Evolutionary conservation across 1,140 invertebrate genomes (phyloP).

Genomic region (Anadara kagoshimensis): DNA sequence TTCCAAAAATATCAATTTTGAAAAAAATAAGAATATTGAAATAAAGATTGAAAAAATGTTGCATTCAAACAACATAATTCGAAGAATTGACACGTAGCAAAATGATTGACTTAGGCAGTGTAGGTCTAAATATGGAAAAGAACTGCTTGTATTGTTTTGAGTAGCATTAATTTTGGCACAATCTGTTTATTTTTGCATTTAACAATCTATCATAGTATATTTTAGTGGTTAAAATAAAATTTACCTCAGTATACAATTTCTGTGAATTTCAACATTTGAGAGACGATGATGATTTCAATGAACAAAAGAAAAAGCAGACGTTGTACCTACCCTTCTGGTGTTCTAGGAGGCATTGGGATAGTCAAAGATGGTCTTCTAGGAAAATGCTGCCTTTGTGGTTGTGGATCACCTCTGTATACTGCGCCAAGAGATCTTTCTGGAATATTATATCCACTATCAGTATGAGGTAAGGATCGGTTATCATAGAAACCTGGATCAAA

Average conservation of each 20-base stretch:
- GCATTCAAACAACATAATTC: neutral
- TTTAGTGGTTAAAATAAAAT: too few species aligned
- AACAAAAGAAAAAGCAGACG: neutral
- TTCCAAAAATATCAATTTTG: slow-evolving; percentile 71
- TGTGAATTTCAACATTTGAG: too few species aligned
- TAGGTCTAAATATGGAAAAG: too few species aligned
- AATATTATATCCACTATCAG: slow-evolving; percentile 37
- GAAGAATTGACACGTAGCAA: neutral
- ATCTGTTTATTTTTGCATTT: too few species aligned
- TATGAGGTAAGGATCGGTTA: slow-evolving; percentile 31
- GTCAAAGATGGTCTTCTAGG: slow-evolving; percentile 62
- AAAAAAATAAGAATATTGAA: neutral
- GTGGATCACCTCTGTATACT: slow-evolving; percentile 41
- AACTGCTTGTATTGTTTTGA: neutral
- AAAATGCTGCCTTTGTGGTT: slow-evolving; percentile 51
- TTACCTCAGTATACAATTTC: neutral
- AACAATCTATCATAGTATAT: too few species aligned
- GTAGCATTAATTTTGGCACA: neutral
- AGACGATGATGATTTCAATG: neutral
- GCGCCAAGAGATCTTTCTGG: slow-evolving; percentile 16
- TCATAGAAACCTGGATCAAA: slow-evolving; percentile 57
- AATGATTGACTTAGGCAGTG: neutral
- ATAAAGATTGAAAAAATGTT: neutral
- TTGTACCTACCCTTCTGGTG: slow-evolving; percentile 59
- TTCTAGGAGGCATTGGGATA: slow-evolving; percentile 59